phyloP scores from a whole-genome alignment of 2,888 invertebrate genomes.

The Drosophila fungiperda region DNA sequence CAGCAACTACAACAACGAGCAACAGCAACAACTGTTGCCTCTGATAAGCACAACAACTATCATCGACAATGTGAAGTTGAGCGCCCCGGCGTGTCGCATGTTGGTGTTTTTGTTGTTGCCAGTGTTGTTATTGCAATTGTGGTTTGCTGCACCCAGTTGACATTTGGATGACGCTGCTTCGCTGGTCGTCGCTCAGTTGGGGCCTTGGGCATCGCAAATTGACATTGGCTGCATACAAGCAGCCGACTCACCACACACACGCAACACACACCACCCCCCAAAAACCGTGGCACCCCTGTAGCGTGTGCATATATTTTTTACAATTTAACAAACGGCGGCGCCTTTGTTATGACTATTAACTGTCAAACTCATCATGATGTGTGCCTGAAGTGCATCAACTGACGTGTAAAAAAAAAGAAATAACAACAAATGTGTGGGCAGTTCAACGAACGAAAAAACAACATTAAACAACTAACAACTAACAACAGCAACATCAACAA shows the following conservation, averaged over 20 bases:
- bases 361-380: slow-evolving; percentile 70
- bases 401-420: slow-evolving; percentile 7
- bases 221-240: slow-evolving; percentile 63
- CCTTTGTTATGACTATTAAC: slow-evolving; percentile 74
- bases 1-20: slow-evolving; percentile 9
- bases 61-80: slow-evolving; percentile 68
- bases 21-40: slow-evolving; percentile 42
- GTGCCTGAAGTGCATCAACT: slow-evolving; percentile 52
- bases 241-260: slow-evolving; percentile 26
- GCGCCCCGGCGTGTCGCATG: slow-evolving; percentile 48
- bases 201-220: slow-evolving; percentile 71
- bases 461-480: slow-evolving; percentile 3
- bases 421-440: slow-evolving; percentile 13
- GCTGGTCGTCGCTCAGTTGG: slow-evolving; percentile 31
- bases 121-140: slow-evolving; percentile 13
- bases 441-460: slow-evolving; percentile 42
- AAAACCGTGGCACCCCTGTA: slow-evolving; percentile 1
- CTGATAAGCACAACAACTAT: slow-evolving; percentile 63
- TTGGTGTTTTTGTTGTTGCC: slow-evolving; percentile 2
- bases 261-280: slow-evolving; percentile 1
- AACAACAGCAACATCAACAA: slow-evolving; percentile 5
- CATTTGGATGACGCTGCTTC: slow-evolving; percentile 59
- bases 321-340: slow-evolving; percentile 71
- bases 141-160: slow-evolving; percentile 71
- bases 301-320: slow-evolving; percentile 14